phyloP scores from a whole-genome alignment of 2,888 invertebrate genomes.

The Himalopsyche kuldschensis region DNA sequence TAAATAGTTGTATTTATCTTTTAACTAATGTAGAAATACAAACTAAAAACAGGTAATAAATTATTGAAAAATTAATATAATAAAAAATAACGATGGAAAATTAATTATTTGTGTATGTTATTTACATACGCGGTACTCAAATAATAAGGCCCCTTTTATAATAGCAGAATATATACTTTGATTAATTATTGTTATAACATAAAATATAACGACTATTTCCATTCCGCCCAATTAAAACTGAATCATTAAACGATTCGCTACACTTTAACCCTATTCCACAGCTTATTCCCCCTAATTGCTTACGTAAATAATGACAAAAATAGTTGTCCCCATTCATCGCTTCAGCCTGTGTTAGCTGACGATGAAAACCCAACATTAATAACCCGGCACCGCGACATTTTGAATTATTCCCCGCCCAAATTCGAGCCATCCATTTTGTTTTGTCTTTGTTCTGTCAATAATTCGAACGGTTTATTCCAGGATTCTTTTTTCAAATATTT shows the following conservation, averaged over 20 bases:
- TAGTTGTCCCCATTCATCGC: not conserved
- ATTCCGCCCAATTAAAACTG: not conserved
- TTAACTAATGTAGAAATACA: no score
- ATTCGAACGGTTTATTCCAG: not conserved
- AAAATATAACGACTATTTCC: not conserved
- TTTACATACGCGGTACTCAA: not conserved
- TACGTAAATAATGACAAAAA: not conserved
- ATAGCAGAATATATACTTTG: not conserved
- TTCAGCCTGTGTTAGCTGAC: not conserved
- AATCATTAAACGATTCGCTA: not conserved
- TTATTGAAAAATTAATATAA: not conserved
- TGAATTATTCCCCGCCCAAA: slow-evolving; percentile 12
- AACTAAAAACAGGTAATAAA: no score
- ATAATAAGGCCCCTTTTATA: not conserved
- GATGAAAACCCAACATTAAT: not conserved
- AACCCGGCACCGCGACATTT: not conserved
- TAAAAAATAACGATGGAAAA: not conserved
- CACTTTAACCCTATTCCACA: not conserved
- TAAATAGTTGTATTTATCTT: no score
- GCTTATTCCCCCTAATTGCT: not conserved
- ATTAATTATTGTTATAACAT: not conserved
- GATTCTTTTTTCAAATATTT: not conserved
- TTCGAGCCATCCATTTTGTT: not conserved
- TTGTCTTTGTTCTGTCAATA: slow-evolving; percentile 15
- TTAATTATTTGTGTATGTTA: not conserved